Percentiles rank a stretch among this genome's conserved stretches.
Evolutionary conservation across 2,113 vertebrate genomes (phyloP).

Genomic region (Aleadryas rufinucha): DNA sequence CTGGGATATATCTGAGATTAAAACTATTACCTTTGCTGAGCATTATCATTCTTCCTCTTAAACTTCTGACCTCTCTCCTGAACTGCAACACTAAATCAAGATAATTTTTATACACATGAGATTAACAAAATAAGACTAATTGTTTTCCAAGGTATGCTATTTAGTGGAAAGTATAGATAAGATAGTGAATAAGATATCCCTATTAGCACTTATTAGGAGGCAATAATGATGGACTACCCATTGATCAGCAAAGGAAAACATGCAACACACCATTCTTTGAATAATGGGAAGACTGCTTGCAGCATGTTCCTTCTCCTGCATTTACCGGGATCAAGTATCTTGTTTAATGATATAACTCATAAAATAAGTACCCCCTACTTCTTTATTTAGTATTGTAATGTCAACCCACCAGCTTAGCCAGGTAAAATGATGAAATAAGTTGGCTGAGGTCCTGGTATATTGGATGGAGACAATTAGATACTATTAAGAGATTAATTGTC

Average conservation of each 20-base stretch:
- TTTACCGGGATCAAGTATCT: neutral
- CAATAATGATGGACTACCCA: neutral
- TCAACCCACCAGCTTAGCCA: neutral
- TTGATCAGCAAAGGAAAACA: neutral
- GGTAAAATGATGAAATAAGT: neutral
- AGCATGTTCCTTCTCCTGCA: neutral
- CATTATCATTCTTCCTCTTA: neutral
- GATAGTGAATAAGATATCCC: neutral
- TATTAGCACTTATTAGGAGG: neutral
- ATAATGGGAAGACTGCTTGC: neutral
- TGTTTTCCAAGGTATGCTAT: conserved; percentile 21
- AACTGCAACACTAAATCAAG: neutral
- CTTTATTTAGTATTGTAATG: neutral
- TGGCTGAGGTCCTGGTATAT: neutral
- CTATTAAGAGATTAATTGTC: neutral
- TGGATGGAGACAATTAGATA: neutral
- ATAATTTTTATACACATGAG: neutral
- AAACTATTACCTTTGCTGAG: neutral
- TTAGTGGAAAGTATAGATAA: conserved; percentile 10
- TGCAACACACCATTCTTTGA: neutral
- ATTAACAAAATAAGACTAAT: conserved; percentile 7
- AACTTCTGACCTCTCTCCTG: neutral
- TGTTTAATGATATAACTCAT: neutral
- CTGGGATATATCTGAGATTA: neutral
- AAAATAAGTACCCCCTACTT: neutral